Conservation (phyloP, 2,113 vertebrate species). For the Dolichallabes microphthalmus region DNA sequence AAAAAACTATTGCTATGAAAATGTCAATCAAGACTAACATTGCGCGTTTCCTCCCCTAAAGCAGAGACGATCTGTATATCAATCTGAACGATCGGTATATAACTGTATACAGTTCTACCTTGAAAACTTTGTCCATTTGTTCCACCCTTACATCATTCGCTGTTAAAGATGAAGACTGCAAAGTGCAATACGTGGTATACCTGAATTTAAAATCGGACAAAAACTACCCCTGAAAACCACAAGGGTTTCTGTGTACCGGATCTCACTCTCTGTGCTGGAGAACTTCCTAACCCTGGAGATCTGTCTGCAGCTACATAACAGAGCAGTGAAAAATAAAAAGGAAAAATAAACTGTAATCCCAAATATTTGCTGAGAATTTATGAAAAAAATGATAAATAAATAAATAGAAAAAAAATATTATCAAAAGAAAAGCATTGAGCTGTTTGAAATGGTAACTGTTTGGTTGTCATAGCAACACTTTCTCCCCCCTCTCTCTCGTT, state of each 20-base stretch:
- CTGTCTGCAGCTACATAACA: not conserved
- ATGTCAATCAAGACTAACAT: too few species aligned
- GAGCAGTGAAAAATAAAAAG: slow-evolving; percentile 15
- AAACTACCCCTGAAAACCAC: not conserved
- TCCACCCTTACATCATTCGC: not conserved
- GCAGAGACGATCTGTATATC: too few species aligned
- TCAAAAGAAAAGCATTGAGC: slow-evolving; percentile 62
- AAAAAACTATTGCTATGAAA: too few species aligned
- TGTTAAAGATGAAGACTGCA: not conserved
- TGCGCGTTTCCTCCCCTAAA: too few species aligned
- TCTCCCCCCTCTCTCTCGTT: slow-evolving; percentile 61
- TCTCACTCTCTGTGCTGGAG: not conserved
- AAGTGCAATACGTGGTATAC: not conserved
- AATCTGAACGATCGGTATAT: too few species aligned
- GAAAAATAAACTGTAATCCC: slow-evolving; percentile 49
- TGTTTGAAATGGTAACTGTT: slow-evolving; percentile 75
- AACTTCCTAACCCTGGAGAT: not conserved
- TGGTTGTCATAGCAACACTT: slow-evolving; percentile 69
- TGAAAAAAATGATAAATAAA: slow-evolving; percentile 52
- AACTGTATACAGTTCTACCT: too few species aligned
- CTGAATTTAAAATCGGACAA: not conserved
- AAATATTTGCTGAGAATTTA: slow-evolving; percentile 61
- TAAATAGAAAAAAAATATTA: slow-evolving; percentile 54
- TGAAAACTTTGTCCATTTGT: not conserved
- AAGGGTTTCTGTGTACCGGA: not conserved